Conservation (phyloP, 2,113 vertebrate species). For the Propithecus coquereli region DNA sequence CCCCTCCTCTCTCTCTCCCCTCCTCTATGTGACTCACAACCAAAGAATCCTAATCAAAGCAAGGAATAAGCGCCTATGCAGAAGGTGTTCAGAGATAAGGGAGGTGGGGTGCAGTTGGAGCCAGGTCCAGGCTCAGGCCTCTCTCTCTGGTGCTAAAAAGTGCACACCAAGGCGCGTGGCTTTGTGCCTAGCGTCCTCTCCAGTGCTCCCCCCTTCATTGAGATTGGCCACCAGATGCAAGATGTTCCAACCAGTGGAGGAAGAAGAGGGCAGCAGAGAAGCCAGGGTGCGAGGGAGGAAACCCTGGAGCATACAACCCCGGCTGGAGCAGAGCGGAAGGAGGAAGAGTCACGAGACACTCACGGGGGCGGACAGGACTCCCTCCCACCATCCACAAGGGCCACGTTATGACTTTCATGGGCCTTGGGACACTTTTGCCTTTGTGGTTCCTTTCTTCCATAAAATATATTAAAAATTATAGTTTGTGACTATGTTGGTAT, state of each 20-base stretch:
- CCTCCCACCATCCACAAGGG: not conserved
- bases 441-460: not conserved
- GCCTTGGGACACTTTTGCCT: not conserved
- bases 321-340: fast-evolving
- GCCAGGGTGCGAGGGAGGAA: not conserved
- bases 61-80: fast-evolving
- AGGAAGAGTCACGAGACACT: not conserved
- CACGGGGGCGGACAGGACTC: not conserved
- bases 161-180: too few species aligned
- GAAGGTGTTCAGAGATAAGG: not conserved
- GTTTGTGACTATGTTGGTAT: not conserved
- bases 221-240: not conserved
- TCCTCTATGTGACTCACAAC: not conserved
- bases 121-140: too few species aligned
- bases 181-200: not conserved
- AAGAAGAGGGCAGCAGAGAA: not conserved
- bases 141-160: not conserved
- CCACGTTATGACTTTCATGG: fast-evolving
- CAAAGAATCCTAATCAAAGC: not conserved
- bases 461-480: not conserved
- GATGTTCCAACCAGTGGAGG: fast-evolving
- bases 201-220: not conserved
- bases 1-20: too few species aligned
- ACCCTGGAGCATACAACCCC: not conserved
- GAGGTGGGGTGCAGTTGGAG: not conserved